Percentiles rank a stretch among this genome's conserved stretches.
These are phyloP conservation scores for Dicrostonyx torquatus DNA, from an alignment of 2,797 vertebrate species.

Conservation along the genomic window DNA sequence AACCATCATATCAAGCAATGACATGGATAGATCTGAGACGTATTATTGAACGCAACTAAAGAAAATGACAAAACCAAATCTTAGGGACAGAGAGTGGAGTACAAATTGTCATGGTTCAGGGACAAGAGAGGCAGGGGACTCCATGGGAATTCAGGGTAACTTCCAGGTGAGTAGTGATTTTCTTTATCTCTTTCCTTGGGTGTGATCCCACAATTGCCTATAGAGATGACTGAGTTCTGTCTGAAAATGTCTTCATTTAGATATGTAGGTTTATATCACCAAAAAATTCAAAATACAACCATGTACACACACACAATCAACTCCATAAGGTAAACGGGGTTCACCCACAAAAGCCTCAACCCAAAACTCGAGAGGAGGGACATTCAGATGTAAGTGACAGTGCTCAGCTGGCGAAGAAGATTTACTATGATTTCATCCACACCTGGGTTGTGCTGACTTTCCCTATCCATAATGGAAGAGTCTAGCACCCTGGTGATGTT, in stretches of 20 bases:
- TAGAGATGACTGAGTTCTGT: background rate
- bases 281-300: background rate
- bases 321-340: background rate
- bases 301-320: background rate
- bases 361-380: background rate
- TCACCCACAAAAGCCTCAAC: background rate
- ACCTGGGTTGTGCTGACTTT: background rate
- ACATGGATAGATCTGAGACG: background rate
- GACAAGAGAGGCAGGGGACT: fast-evolving
- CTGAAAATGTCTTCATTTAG: background rate
- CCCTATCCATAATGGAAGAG: background rate
- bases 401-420: background rate
- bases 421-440: background rate
- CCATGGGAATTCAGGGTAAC: fast-evolving
- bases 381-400: background rate
- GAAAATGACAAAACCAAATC: background rate
- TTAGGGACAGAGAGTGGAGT: fast-evolving
- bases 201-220: fast-evolving
- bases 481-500: background rate
- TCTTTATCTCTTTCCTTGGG: background rate
- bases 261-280: background rate
- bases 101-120: fast-evolving
- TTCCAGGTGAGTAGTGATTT: fast-evolving
- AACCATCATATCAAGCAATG: fast-evolving
- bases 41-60: background rate